Base-by-base conservation (phyloP, 1,140 invertebrate species). In the Steinernema feltiae region DNA sequence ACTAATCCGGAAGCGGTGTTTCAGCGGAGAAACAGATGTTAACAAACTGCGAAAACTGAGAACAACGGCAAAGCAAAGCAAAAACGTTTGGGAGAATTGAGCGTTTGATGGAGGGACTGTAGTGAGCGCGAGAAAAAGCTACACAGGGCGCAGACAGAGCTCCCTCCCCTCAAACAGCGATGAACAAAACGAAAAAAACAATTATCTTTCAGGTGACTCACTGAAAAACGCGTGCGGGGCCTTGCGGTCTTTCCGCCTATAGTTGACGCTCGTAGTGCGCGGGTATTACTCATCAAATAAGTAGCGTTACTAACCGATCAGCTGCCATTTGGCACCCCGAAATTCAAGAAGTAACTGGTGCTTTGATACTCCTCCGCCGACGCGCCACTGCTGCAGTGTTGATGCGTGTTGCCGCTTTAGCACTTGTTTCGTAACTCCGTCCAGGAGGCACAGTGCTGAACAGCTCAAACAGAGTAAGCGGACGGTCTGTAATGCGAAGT, bases 281-380 rank as follows among this genome's bases (percentile, higher is more conserved):
- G 71, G 73, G 24, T 3, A 63, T 31, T 75, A 73, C 30, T 30
- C 71, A 48, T 74, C 63, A 73, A 30, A 27, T 46, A 75, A 31
- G n/a, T 31, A 24, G n/a, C 18, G 29, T 70, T 12, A 71, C 81
- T 69, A 29, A 85, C 84, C 84, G 70, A 86, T 85, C 21, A 86
- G 76, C 75, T 86, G 84, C 90, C 90, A 91, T 83, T 90, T 89
- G 30, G 90, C 89, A 48, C 89, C 90, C 30, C 90, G 87, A 84
- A 92, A 92, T 86, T 91, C 91, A 46, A 92, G 86, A 41, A 90
- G 87, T 0, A 92, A 84, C 72, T 90, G 88, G 85, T 91, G 90
- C 84, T 91, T 90, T 30, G 89, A 89, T 70, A 90, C 87, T 15
- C 90, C 90, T 7, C 90, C 90, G 21, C 90, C 90, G 1, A 90